Conservation (phyloP, 2,113 vertebrate species). For the Syngnathus scovelli region DNA sequence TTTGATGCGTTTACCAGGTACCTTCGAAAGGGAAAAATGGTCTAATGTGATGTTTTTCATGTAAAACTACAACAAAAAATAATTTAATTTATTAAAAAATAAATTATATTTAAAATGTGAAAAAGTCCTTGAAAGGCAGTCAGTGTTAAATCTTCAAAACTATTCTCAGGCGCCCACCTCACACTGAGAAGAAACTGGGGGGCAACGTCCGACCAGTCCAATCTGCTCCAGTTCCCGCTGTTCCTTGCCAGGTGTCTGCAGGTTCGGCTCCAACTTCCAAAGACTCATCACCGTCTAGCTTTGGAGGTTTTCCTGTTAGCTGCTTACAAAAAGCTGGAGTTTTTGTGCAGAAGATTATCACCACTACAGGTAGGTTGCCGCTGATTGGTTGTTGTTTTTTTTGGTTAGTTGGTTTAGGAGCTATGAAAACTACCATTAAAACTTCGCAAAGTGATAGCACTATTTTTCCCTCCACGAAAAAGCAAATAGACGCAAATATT, state of each 20-base stretch:
- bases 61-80: background rate
- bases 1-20: too few relatives aligned
- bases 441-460: background rate
- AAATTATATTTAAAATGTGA: too few relatives aligned
- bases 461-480: background rate
- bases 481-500: background rate
- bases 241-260: constrained; percentile 77
- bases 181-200: constrained; percentile 80
- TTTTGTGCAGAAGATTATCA: constrained; percentile 95
- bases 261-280: constrained; percentile 30
- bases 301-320: constrained; percentile 84
- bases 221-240: constrained; percentile 84
- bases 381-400: background rate
- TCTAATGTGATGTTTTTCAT: background rate
- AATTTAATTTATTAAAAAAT: background rate
- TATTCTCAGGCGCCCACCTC: constrained; percentile 79
- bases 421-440: background rate
- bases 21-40: too few relatives aligned
- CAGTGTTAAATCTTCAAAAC: background rate
- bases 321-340: constrained; percentile 91
- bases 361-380: constrained; percentile 80
- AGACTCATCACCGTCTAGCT: constrained; percentile 66
- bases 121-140: background rate
- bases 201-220: constrained; percentile 82
- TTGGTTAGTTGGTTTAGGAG: background rate